Evolutionary conservation across 2,888 invertebrate species (phyloP).

Genomic region (Arrhopalites spinosus): DNA sequence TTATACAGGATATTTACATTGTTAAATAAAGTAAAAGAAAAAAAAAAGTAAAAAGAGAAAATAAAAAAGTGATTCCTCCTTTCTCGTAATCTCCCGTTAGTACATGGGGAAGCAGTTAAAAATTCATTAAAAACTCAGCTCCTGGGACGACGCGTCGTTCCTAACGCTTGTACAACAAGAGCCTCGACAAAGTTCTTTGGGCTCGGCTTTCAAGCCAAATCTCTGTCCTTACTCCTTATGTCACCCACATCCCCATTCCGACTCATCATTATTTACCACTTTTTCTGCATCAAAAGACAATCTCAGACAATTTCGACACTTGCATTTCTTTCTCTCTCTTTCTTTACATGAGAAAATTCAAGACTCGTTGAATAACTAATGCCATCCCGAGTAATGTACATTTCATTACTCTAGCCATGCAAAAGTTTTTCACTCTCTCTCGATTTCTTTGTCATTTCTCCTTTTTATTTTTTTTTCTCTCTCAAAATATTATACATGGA

Average conservation of each 20-base stretch:
- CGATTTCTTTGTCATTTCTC: not conserved
- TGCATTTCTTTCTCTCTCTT: constrained; percentile 37
- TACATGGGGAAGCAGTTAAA: constrained; percentile 52
- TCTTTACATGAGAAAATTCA: constrained; percentile 16
- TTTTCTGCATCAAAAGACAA: constrained; percentile 57
- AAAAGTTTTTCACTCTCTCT: constrained; percentile 31
- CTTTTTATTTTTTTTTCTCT: not conserved
- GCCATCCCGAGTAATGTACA: constrained; percentile 36
- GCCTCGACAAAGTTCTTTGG: constrained; percentile 28
- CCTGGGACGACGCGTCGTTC: constrained; percentile 13
- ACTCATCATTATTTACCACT: constrained; percentile 57
- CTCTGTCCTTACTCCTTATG: constrained; percentile 51
- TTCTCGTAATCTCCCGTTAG: too few species aligned
- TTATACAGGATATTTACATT: too few species aligned
- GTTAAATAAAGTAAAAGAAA: too few species aligned
- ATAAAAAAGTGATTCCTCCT: too few species aligned
- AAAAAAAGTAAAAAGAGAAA: too few species aligned
- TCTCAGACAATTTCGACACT: constrained; percentile 55
- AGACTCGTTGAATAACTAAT: constrained; percentile 38
- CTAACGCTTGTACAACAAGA: constrained; percentile 18
- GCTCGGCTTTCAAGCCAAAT: constrained; percentile 24
- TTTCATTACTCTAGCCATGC: constrained; percentile 35
- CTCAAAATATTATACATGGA: not conserved
- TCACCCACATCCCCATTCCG: constrained; percentile 47
- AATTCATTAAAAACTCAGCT: constrained; percentile 55